Evolutionary conservation across 1,140 invertebrate species (phyloP), one percentile per base, ranked within the genome.

Genomic region (Fopius arisanus): DNA sequence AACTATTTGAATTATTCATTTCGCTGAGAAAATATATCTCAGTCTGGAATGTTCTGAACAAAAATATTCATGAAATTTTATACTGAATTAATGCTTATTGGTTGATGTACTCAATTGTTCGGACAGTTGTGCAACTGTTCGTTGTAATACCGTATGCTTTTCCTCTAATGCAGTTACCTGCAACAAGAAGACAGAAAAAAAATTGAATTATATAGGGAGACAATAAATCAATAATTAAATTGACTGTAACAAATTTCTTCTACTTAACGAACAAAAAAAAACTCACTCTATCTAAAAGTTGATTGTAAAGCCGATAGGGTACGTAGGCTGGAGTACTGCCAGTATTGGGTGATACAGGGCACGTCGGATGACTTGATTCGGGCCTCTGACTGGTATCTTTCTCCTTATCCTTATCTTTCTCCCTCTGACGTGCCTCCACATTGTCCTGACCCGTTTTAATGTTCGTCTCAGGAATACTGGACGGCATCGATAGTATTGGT

Each of bases 221-320:
- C 19, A 31, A n/a, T 63, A 48, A 5, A 10, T 37, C 2, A 37
- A 31, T 31, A 31, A 31, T 31, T 31, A 7, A 31, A 31, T 31
- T 31, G 29, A 31, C 31, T 33, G 3, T 33, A 33, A 33, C 31
- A 33, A 33, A 33, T 9, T 3, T 33, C 9, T 33, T 33, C 7
- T 6, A n/a, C 43, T 19, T n/a, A 14, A 48, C 43, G 3, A 48
- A n/a, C n/a, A n/a, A 1, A n/a, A 48, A 48, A 16, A 73, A 73
- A 77, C 65, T 82, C 78, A 88, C 87, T 80, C 82, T 85, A 74
- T 88, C 83, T 69, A 87, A 73, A 40, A 88, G 76, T 79, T 88
- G 82, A 78, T 75, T 84, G 71, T 84, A 88, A 72, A 87, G 76
- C 59, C 82, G 79, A 78, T 86, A 88, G 23, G 86, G 85, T 71